These are phyloP conservation scores for Hemichromis elongatus DNA, from an alignment of 2,113 vertebrate species.

Conservation along the genomic window DNA sequence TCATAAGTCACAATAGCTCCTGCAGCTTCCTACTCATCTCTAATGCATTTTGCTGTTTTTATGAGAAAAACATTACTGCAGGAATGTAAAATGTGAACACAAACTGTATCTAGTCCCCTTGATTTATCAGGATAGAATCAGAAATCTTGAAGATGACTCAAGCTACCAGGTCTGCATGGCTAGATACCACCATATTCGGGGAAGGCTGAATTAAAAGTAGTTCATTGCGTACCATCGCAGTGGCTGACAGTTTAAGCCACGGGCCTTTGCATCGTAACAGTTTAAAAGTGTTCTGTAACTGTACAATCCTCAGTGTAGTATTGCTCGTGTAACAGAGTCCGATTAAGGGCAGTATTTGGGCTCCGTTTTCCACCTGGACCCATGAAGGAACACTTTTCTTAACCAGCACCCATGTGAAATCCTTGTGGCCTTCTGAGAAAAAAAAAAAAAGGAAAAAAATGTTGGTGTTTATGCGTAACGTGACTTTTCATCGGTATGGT, in stretches of 20 bases:
- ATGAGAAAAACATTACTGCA: neutral
- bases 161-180: neutral
- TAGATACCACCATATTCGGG: neutral
- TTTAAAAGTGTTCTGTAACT: neutral
- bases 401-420: constrained; percentile 52
- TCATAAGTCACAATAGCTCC: neutral
- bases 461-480: constrained; percentile 8
- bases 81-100: neutral
- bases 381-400: constrained; percentile 3
- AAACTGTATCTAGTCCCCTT: neutral
- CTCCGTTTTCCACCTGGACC: neutral
- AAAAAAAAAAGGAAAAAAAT: neutral
- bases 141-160: neutral
- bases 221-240: neutral
- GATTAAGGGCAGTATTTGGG: neutral
- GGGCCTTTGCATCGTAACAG: constrained; percentile 12
- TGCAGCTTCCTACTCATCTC: neutral
- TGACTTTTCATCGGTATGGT: constrained; percentile 33
- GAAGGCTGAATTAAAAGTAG: neutral
- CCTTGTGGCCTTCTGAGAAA: constrained; percentile 48
- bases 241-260: neutral
- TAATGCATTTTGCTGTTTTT: neutral
- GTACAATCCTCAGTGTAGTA: neutral
- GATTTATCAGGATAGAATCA: neutral
- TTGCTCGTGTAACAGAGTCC: neutral